Percentiles rank a stretch among this genome's conserved stretches.
These are phyloP conservation scores for Aegypius monachus DNA, from an alignment of 2,113 vertebrate genomes.

Conservation along the genomic window DNA sequence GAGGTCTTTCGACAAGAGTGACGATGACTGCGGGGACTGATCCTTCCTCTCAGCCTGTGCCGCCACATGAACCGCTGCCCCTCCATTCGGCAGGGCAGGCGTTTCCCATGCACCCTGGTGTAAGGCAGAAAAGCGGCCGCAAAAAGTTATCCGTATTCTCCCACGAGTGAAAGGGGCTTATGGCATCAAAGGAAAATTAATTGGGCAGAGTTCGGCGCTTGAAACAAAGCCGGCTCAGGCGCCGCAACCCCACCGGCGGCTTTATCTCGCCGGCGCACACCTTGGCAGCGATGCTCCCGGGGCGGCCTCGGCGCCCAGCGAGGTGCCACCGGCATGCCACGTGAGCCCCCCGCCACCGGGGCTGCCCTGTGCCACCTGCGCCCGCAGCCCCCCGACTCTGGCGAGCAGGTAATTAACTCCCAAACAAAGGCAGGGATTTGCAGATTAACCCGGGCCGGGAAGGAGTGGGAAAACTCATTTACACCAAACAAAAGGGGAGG, in stretches of 20 bases:
- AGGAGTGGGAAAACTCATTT: conserved; percentile 76
- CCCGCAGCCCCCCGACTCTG: not conserved
- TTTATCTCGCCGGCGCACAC: not conserved
- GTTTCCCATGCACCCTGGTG: fast-evolving
- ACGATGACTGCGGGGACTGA: not conserved
- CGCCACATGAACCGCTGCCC: not conserved
- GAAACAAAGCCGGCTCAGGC: not conserved
- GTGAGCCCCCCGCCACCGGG: not conserved
- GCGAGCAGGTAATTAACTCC: conserved; percentile 75
- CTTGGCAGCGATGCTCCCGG: not conserved
- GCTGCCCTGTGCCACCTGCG: not conserved
- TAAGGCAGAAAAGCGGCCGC: not conserved
- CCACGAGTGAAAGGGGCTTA: not conserved
- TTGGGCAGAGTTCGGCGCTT: not conserved
- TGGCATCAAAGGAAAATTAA: conserved; percentile 57
- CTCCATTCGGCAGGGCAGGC: not conserved
- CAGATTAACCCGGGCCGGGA: conserved; percentile 68
- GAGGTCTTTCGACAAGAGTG: not conserved
- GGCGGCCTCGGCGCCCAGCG: not conserved
- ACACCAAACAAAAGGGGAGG: conserved; percentile 73
- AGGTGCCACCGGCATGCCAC: not conserved
- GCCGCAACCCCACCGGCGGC: not conserved
- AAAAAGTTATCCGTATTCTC: not conserved
- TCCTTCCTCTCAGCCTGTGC: not conserved
- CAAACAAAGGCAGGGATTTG: conserved; percentile 76